phyloP scores from a whole-genome alignment of 2,113 vertebrate species.

The Ahaetulla prasina region DNA sequence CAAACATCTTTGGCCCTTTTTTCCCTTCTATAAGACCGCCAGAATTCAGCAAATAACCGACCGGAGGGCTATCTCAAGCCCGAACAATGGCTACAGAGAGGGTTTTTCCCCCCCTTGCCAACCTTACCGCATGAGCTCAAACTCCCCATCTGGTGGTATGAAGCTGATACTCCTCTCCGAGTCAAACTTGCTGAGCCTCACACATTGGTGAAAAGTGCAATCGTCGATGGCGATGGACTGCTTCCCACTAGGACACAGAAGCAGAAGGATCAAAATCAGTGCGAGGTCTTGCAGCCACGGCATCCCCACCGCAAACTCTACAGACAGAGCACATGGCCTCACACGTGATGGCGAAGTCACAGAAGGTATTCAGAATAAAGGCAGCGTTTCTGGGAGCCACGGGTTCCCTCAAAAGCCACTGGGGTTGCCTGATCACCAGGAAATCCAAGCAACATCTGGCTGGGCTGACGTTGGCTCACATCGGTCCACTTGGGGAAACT shows the following conservation, averaged over 20 bases:
- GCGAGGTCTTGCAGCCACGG: neutral
- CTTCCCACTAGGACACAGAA: conserved; percentile 79
- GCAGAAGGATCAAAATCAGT: conserved; percentile 26
- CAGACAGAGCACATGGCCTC: conserved; percentile 32
- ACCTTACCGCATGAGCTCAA: conserved; percentile 94
- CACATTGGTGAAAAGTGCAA: conserved; percentile 99
- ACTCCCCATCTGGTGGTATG: conserved; percentile 97
- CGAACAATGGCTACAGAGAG: neutral
- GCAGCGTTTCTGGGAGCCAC: conserved; percentile 30
- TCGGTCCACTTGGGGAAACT: conserved; percentile 3
- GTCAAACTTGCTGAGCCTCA: conserved; percentile 99
- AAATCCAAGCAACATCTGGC: conserved; percentile 22
- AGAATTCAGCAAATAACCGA: neutral
- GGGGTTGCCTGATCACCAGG: neutral
- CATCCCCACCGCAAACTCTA: conserved; percentile 23
- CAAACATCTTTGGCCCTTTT: neutral
- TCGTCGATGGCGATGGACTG: conserved; percentile 99
- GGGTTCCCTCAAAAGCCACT: neutral
- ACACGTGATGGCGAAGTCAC: neutral
- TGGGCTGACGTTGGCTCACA: conserved; percentile 9
- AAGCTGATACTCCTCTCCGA: conserved; percentile 99
- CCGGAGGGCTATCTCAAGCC: neutral
- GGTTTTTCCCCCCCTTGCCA: neutral
- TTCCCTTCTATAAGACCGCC: neutral
- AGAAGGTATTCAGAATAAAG: conserved; percentile 35